These are phyloP conservation scores for Adineta ricciae DNA, from an alignment of 2,888 invertebrate species.

Conservation along the genomic window DNA sequence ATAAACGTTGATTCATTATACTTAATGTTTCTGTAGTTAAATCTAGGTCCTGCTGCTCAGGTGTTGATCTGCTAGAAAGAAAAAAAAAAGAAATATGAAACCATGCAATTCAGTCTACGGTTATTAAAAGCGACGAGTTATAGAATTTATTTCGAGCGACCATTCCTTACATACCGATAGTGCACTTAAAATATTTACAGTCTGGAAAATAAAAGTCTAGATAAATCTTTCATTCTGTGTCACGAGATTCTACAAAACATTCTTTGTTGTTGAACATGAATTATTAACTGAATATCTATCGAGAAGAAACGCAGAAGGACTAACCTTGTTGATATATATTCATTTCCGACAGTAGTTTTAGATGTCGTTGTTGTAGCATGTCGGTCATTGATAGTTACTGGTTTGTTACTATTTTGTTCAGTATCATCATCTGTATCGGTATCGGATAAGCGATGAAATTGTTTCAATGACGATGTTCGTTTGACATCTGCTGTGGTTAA, in stretches of 20 bases:
- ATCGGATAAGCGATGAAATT: background rate
- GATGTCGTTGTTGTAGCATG: background rate
- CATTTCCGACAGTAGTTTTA: background rate
- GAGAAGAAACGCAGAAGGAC: background rate
- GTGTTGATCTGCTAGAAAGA: background rate
- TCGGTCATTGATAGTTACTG: background rate
- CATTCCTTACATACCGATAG: background rate
- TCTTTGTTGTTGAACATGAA: too few species aligned
- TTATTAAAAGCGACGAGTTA: background rate
- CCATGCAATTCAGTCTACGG: background rate
- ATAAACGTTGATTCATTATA: slow-evolving; percentile 1
- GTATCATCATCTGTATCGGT: background rate
- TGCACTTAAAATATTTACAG: background rate
- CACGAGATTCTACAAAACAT: too few species aligned
- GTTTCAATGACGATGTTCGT: slow-evolving; percentile 18
- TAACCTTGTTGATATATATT: background rate
- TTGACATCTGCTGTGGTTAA: background rate
- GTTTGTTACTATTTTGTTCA: background rate
- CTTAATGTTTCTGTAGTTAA: slow-evolving; percentile 11
- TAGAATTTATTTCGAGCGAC: background rate
- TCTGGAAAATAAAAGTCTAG: background rate
- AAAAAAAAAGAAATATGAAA: too few species aligned
- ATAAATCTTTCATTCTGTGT: too few species aligned
- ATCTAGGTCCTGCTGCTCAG: background rate
- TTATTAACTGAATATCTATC: too few species aligned